Conservation (phyloP, 2,888 invertebrate genomes). For the Dasysyrphus tricinctus region DNA sequence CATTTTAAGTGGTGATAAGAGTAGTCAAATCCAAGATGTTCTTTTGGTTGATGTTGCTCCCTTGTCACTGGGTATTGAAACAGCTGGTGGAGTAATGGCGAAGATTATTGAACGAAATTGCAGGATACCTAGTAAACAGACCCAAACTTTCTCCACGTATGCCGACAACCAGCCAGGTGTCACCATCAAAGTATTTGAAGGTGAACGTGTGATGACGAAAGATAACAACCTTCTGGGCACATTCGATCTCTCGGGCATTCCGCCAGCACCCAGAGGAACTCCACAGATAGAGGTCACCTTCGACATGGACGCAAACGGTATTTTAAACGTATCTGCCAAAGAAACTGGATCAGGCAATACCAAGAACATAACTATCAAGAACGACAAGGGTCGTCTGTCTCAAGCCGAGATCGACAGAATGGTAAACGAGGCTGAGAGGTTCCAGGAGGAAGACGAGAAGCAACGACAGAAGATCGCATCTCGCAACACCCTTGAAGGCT, state of each 20-base stretch:
- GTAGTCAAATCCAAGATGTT: conserved; percentile 89
- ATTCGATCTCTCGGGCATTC: conserved; percentile 96
- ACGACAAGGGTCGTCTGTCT: conserved; percentile 90
- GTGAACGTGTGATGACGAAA: conserved; percentile 93
- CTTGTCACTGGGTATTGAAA: conserved; percentile 89
- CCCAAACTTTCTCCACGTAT: conserved; percentile 89
- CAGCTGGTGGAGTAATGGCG: conserved; percentile 90
- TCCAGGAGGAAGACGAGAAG: conserved; percentile 88
- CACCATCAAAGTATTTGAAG: conserved; percentile 88
- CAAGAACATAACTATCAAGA: conserved; percentile 90
- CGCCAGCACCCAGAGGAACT: conserved; percentile 93
- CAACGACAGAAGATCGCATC: conserved; percentile 87
- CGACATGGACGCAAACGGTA: conserved; percentile 94
- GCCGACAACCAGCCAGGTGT: conserved; percentile 90
- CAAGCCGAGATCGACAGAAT: conserved; percentile 91
- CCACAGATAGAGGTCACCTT: conserved; percentile 93
- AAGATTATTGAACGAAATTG: conserved; percentile 88
- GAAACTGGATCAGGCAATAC: conserved; percentile 86
- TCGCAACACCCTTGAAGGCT: conserved; percentile 88
- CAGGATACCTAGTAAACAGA: conserved; percentile 88
- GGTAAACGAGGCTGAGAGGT: conserved; percentile 88
- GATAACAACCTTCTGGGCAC: conserved; percentile 96
- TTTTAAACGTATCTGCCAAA: conserved; percentile 92
- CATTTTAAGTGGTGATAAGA: conserved; percentile 87
- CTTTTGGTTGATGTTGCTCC: conserved; percentile 87